A percentile compares a stretch with the other conserved stretches of the same genome.
Conservation (phyloP, 2,113 vertebrate species). For the Mirza zaza region DNA sequence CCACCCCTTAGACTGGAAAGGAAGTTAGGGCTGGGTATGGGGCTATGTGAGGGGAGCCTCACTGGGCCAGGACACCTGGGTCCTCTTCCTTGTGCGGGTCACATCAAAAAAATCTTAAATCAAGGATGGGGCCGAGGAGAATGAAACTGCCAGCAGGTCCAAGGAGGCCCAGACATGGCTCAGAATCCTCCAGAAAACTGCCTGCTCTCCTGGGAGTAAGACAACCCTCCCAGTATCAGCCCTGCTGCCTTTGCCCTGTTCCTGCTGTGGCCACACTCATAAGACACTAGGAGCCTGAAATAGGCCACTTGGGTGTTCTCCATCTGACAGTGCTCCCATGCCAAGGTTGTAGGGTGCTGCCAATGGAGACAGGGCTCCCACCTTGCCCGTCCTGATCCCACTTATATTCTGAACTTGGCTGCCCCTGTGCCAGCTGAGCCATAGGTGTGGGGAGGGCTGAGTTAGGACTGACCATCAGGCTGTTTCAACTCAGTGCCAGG, state of each 20-base stretch:
- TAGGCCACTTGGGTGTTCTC: background rate
- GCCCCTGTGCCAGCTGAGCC: background rate
- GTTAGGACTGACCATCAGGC: background rate
- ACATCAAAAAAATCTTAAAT: background rate
- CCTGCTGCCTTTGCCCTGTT: background rate
- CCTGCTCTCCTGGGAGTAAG: background rate
- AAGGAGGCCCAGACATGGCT: background rate
- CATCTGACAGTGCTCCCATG: background rate
- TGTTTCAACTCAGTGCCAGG: background rate
- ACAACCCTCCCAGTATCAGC: background rate
- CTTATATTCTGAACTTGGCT: background rate
- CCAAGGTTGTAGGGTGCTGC: background rate
- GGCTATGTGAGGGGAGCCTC: background rate
- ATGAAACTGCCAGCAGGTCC: background rate
- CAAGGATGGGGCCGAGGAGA: background rate
- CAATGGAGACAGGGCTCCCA: background rate
- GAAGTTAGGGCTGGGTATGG: background rate
- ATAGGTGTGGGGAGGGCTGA: background rate
- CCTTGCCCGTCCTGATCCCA: background rate
- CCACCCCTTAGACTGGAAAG: background rate
- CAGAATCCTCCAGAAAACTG: background rate
- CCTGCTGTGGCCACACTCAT: background rate
- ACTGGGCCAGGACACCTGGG: background rate
- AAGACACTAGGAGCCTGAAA: background rate
- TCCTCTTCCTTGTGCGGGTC: background rate